These are phyloP conservation scores for Sminthopsis crassicaudata DNA, from an alignment of 2,113 vertebrate species.

Conservation along the genomic window DNA sequence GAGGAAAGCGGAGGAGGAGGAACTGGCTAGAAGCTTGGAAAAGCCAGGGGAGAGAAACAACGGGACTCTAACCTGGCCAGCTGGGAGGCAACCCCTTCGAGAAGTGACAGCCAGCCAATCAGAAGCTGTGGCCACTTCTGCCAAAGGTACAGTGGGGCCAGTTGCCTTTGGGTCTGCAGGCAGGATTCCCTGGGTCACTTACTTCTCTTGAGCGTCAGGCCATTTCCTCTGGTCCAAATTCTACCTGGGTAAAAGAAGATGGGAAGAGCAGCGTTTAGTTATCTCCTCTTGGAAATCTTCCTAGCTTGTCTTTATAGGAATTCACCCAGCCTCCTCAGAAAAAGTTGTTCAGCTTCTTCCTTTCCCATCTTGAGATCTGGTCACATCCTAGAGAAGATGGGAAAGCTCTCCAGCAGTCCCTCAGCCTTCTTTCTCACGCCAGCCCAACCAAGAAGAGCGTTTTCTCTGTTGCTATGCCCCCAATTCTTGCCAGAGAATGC, in stretches of 20 bases:
- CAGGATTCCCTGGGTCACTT: background rate
- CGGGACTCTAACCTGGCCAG: conserved; percentile 37
- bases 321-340: background rate
- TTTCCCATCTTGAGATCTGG: background rate
- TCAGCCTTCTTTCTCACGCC: background rate
- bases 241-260: background rate
- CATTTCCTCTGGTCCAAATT: background rate
- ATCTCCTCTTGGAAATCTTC: background rate
- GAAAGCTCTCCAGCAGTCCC: background rate
- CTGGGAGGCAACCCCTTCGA: conserved; percentile 76
- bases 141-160: conserved; percentile 74
- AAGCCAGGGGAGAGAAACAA: conserved; percentile 75
- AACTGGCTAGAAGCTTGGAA: conserved; percentile 83
- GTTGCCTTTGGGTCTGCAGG: background rate
- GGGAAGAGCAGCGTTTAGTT: background rate
- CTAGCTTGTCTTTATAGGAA: background rate
- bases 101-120: conserved; percentile 62
- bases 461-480: background rate
- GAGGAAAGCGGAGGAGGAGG: conserved; percentile 90
- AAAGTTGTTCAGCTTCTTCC: background rate
- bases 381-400: background rate
- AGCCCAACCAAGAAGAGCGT: background rate
- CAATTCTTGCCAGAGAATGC: background rate
- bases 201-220: background rate
- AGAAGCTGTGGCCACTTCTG: conserved; percentile 46